These are phyloP conservation scores for Leistus spinibarbis DNA, from an alignment of 2,888 invertebrate genomes.

Conservation along the genomic window DNA sequence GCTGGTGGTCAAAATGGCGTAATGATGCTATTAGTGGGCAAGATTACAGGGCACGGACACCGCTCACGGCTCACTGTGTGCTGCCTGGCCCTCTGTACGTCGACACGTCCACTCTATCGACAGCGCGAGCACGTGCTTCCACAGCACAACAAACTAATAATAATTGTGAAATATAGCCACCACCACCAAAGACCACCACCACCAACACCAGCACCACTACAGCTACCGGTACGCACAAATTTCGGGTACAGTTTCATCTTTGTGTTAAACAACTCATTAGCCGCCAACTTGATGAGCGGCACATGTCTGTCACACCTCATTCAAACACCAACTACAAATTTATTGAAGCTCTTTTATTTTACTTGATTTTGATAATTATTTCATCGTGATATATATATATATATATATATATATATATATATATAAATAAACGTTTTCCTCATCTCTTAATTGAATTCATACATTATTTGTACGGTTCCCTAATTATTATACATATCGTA, in stretches of 20 bases:
- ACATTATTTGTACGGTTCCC: too few relatives aligned
- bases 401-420: too few relatives aligned
- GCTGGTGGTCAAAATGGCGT: constrained; percentile 41
- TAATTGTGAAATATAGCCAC: background rate
- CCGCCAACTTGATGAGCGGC: background rate
- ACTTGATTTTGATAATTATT: too few relatives aligned
- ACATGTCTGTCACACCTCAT: too few relatives aligned
- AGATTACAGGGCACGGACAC: constrained; percentile 50
- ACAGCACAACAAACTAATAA: background rate
- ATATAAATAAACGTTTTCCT: too few relatives aligned
- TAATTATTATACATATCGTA: too few relatives aligned
- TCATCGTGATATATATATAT: too few relatives aligned
- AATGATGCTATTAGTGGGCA: constrained; percentile 49
- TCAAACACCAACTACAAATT: too few relatives aligned
- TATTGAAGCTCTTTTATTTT: too few relatives aligned
- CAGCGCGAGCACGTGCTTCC: background rate
- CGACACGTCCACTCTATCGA: constrained; percentile 2
- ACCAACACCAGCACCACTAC: too few relatives aligned
- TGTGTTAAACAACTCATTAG: background rate
- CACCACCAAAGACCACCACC: too few relatives aligned
- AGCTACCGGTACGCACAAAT: background rate
- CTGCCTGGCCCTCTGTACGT: background rate
- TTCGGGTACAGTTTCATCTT: background rate
- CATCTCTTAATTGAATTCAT: too few relatives aligned
- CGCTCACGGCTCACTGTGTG: constrained; percentile 14